These are phyloP conservation scores for Agapornis roseicollis DNA, from an alignment of 2,113 vertebrate genomes.

Conservation along the genomic window DNA sequence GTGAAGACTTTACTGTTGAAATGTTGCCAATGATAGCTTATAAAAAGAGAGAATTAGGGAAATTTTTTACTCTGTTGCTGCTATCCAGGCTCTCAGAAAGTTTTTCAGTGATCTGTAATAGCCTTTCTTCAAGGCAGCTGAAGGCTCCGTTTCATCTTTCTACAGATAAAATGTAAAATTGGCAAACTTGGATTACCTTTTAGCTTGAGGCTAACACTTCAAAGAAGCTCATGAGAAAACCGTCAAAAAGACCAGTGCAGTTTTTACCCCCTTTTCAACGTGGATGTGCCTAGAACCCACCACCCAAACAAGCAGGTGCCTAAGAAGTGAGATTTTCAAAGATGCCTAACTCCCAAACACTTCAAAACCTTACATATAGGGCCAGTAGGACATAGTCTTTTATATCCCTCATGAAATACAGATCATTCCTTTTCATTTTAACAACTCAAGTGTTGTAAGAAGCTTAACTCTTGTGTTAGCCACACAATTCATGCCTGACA, in stretches of 20 bases:
- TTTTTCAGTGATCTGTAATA: background rate
- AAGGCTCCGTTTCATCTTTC: background rate
- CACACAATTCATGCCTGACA: background rate
- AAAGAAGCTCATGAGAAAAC: background rate
- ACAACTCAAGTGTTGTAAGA: background rate
- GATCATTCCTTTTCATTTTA: background rate
- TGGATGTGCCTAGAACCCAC: background rate
- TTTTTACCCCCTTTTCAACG: background rate
- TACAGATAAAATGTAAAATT: background rate
- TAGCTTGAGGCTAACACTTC: background rate
- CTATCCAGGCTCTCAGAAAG: background rate
- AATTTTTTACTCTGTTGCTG: background rate
- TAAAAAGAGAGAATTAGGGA: background rate
- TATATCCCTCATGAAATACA: background rate
- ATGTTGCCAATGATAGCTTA: background rate
- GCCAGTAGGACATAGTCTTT: background rate
- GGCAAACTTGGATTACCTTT: background rate
- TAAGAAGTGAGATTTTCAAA: background rate
- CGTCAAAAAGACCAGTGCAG: background rate
- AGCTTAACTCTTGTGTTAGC: background rate
- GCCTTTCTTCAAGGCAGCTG: background rate
- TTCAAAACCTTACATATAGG: background rate
- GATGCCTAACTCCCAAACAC: background rate
- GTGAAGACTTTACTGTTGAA: background rate
- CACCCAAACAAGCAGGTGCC: background rate